These are phyloP conservation scores for Lota lota DNA, from an alignment of 2,113 vertebrate species.

Conservation along the genomic window DNA sequence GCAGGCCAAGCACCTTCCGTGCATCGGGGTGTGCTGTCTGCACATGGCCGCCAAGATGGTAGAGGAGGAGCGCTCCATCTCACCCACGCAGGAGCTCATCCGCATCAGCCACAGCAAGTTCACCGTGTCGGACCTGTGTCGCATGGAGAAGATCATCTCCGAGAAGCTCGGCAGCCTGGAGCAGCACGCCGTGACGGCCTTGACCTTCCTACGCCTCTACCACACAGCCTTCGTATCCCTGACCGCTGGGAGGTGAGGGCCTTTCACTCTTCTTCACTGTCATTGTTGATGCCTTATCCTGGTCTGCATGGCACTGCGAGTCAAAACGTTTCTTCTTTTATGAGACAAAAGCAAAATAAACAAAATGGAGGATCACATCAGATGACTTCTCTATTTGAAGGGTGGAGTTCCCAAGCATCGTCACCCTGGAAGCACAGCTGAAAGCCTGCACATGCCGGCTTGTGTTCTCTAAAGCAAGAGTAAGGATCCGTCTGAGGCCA, in stretches of 20 bases:
- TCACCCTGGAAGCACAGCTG: conserved; percentile 94
- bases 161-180: conserved; percentile 91
- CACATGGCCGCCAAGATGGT: conserved; percentile 86
- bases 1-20: conserved; percentile 92
- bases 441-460: conserved; percentile 96
- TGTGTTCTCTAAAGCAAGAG: conserved; percentile 96
- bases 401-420: conserved; percentile 87
- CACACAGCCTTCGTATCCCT: conserved; percentile 81
- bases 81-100: conserved; percentile 86
- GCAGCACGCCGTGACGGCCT: conserved; percentile 91
- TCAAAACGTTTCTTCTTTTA: conserved; percentile 33
- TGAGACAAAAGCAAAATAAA: conserved; percentile 20
- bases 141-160: conserved; percentile 95
- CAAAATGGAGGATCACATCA: conserved; percentile 37
- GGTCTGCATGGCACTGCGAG: conserved; percentile 27
- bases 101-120: conserved; percentile 98
- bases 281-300: conserved; percentile 7
- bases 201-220: conserved; percentile 96
- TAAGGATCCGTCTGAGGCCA: conserved; percentile 64
- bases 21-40: conserved; percentile 92
- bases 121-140: conserved; percentile 89
- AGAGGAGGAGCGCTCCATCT: conserved; percentile 85
- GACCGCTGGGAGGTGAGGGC: conserved; percentile 83
- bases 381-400: conserved; percentile 67
- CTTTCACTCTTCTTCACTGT: not conserved